Percentiles rank a stretch among this genome's conserved stretches.
Conservation (phyloP, 2,797 vertebrate genomes). For the Chelmon rostratus region DNA sequence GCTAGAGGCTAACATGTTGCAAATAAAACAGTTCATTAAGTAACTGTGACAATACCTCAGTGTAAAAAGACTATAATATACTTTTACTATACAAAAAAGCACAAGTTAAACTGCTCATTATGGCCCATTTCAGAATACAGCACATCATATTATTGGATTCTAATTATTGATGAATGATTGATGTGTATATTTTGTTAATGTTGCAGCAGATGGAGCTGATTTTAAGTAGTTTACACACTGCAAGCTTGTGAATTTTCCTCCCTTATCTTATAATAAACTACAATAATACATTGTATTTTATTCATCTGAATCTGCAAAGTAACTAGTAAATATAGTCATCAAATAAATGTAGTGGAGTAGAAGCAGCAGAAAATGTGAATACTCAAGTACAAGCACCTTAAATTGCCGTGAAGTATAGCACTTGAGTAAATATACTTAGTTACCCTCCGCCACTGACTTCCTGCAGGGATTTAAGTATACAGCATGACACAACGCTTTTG, state of each 20-base stretch:
- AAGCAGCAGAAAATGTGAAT: background rate
- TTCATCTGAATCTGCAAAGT: too few relatives aligned
- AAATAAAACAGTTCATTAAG: background rate
- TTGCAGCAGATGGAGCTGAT: background rate
- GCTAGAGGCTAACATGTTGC: background rate
- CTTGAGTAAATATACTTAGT: too few relatives aligned
- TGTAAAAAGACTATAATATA: too few relatives aligned
- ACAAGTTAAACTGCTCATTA: too few relatives aligned
- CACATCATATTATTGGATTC: background rate
- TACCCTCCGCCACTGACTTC: background rate
- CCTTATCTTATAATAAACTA: background rate
- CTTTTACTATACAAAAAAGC: too few relatives aligned
- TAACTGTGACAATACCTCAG: too few relatives aligned
- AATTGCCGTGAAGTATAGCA: too few relatives aligned
- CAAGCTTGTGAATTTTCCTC: background rate
- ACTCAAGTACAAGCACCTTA: background rate
- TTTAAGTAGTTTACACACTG: background rate
- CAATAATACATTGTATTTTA: too few relatives aligned
- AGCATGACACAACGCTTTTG: background rate
- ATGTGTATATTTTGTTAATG: background rate
- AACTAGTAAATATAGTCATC: too few relatives aligned
- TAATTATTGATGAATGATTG: background rate
- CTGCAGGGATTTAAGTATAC: background rate
- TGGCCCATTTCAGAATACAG: too few relatives aligned
- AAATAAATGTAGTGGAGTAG: background rate